Conservation (phyloP, 1,140 invertebrate species). For the Saxidomus purpurata region DNA sequence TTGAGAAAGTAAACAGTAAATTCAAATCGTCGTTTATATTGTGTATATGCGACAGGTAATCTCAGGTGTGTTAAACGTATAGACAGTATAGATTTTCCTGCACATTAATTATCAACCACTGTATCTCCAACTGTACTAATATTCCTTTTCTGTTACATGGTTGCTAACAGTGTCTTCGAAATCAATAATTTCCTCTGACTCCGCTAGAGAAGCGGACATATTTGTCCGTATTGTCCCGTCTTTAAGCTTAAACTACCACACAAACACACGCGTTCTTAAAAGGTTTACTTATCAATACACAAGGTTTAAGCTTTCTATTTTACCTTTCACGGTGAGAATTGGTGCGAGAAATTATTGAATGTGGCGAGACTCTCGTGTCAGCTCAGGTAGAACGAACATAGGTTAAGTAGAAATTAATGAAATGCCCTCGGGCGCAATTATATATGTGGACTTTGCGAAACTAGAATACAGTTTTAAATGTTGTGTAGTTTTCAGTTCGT, state of each 20-base stretch:
- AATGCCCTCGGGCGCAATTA: conserved; percentile 29
- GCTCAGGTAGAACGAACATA: conserved; percentile 26
- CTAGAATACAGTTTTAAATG: too few species aligned
- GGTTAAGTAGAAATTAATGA: conserved; percentile 58
- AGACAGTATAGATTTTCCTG: conserved; percentile 42
- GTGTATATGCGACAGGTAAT: conserved; percentile 31
- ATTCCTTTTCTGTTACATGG: not conserved
- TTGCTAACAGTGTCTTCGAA: not conserved
- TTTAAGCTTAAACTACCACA: not conserved
- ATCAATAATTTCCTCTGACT: conserved; percentile 18
- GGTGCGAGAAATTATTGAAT: conserved; percentile 59
- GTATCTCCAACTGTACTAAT: not conserved
- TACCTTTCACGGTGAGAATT: conserved; percentile 42
- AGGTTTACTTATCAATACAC: conserved; percentile 46
- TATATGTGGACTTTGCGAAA: not conserved
- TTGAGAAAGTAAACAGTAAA: conserved; percentile 32
- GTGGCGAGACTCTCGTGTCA: conserved; percentile 42
- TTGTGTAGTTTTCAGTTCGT: too few species aligned
- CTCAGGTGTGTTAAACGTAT: conserved; percentile 26
- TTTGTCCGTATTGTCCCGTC: not conserved
- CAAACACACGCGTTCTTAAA: not conserved
- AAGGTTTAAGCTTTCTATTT: conserved; percentile 36
- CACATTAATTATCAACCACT: not conserved
- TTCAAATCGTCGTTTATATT: conserved; percentile 9
- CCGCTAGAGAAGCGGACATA: not conserved